Evolutionary conservation across 2,113 vertebrate species (phyloP).

Genomic region (Apus apus): DNA sequence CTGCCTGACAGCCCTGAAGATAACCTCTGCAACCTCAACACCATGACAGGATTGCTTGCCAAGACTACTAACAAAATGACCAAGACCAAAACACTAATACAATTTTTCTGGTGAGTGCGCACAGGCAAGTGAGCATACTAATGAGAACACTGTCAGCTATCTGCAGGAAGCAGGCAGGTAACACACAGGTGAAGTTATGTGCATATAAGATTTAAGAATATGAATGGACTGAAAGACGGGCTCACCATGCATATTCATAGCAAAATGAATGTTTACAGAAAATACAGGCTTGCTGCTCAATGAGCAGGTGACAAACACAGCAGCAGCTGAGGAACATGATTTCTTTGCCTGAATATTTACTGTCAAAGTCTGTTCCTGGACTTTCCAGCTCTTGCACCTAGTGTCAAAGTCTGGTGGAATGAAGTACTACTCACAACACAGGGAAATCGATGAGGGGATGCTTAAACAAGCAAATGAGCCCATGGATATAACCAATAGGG

Average conservation of each 20-base stretch:
- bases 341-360: background rate
- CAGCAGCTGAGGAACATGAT: background rate
- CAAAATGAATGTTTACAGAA: background rate
- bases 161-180: background rate
- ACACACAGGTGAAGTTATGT: background rate
- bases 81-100: background rate
- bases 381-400: background rate
- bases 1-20: background rate
- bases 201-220: background rate
- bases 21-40: background rate
- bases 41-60: background rate
- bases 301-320: background rate
- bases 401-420: background rate
- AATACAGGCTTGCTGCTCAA: background rate
- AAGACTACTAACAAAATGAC: background rate
- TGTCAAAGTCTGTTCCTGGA: background rate
- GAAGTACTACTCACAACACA: accelerated
- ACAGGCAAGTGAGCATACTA: background rate
- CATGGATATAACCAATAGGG: background rate
- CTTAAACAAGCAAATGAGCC: background rate
- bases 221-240: background rate
- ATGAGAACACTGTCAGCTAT: background rate
- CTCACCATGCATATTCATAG: accelerated
- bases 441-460: background rate
- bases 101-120: background rate